These are phyloP conservation scores for Nebria ingens DNA, from an alignment of 1,140 invertebrate genomes.

Conservation along the genomic window DNA sequence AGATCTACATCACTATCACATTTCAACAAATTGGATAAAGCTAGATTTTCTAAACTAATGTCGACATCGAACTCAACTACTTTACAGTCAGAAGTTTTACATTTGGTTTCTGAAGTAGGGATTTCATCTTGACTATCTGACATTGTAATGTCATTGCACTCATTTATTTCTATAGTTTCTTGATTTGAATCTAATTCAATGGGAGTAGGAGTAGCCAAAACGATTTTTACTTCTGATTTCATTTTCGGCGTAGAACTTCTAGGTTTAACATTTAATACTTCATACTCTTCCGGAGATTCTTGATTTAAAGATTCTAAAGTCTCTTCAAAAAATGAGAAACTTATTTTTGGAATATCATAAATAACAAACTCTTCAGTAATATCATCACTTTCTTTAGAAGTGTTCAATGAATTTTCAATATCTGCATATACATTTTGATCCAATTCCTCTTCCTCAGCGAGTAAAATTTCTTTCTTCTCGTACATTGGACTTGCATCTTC, in stretches of 20 bases:
- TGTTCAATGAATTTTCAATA: constrained; percentile 1
- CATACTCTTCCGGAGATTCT: constrained; percentile 13
- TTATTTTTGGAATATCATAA: constrained; percentile 32
- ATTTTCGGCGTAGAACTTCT: constrained; percentile 12
- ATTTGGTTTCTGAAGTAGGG: not conserved
- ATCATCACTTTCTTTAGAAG: not conserved
- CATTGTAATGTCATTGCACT: not conserved
- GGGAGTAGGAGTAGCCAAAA: constrained; percentile 15
- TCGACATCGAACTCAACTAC: constrained; percentile 8
- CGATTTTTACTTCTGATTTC: constrained; percentile 21
- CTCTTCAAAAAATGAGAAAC: constrained; percentile 29
- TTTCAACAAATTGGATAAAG: constrained; percentile 20
- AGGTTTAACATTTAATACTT: constrained; percentile 16
- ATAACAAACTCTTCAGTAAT: constrained; percentile 20
- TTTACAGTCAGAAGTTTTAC: constrained; percentile 7
- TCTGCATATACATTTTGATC: constrained; percentile 3
- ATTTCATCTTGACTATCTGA: not conserved
- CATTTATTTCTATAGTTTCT: constrained; percentile 3
- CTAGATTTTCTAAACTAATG: constrained; percentile 14
- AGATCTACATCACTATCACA: constrained; percentile 26
- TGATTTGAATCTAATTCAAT: not conserved
- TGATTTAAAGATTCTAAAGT: constrained; percentile 1
- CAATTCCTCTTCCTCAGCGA: not conserved
- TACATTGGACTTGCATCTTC: not conserved
- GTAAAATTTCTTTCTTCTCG: not conserved